Conservation (phyloP, 2,113 vertebrate species). For the Ginglymostoma cirratum region DNA sequence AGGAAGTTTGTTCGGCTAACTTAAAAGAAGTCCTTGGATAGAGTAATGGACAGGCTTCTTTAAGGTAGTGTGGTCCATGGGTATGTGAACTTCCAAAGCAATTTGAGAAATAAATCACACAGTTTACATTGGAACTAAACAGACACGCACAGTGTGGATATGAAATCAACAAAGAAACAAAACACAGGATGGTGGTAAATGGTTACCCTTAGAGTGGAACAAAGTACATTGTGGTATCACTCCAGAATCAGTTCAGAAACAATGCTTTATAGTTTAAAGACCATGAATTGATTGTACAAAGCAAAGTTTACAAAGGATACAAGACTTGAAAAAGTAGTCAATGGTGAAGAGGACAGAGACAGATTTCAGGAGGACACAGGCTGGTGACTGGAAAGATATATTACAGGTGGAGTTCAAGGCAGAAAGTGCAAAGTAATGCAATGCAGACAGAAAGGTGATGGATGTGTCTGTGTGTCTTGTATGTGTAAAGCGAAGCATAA, state of each 20-base stretch:
- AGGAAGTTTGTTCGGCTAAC: not conserved
- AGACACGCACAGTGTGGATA: not conserved
- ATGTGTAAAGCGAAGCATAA: too few relatives aligned
- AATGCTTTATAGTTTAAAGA: too few relatives aligned
- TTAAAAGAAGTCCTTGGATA: not conserved
- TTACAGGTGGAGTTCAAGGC: too few relatives aligned
- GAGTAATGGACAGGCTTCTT: not conserved
- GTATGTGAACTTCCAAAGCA: not conserved
- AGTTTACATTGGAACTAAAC: not conserved
- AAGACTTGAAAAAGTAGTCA: too few relatives aligned
- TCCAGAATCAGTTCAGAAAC: not conserved
- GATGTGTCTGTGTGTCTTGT: too few relatives aligned
- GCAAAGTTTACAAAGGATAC: too few relatives aligned
- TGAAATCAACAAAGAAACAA: not conserved
- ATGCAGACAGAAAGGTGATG: not conserved
- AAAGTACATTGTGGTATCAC: not conserved
- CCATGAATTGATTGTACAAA: too few relatives aligned
- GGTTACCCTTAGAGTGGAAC: not conserved
- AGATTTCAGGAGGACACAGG: too few relatives aligned
- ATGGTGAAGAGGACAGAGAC: too few relatives aligned
- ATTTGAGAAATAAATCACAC: not conserved
- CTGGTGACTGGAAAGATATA: too few relatives aligned
- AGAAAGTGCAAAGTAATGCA: too few relatives aligned
- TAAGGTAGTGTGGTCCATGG: not conserved
- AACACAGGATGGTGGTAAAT: not conserved